Base-by-base conservation (phyloP, 2,888 invertebrate species). In the Pseudococcus viburni region DNA sequence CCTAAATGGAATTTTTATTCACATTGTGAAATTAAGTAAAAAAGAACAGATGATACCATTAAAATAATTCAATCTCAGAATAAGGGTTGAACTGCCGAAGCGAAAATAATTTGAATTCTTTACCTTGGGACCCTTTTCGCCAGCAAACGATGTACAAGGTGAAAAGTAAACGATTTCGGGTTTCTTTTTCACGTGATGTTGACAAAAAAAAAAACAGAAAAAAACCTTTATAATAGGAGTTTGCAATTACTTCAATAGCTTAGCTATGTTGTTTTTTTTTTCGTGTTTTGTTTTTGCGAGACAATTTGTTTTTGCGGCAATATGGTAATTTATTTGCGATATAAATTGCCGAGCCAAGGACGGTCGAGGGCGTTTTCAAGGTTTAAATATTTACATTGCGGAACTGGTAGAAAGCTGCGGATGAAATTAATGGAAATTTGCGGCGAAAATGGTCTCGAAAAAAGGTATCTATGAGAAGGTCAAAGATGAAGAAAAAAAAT, bases 1-100 rank as follows among this genome's bases (percentile, higher is more conserved):
- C 46, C 33, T 83, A 83, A 80, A 46, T 83, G 19, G 80, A 83
- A 83, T 83, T 46, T 83, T 83, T 46, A 83, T n/a, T n/a, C n/a
- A 83, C 80, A 17, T 83, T 46, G 19, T 46, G 80, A 77, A 77
- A 77, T 83, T 46, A 42, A 42, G 46, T 42, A 46, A 46, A 83
- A 83, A 83, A 46, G n/a, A 46, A 19, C 46, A 83, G 80, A 83
- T 46, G 80, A 83, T 83, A 15, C 80, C 80, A 46, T 83, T 83
- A 46, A 83, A 83, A 46, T 83, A 83, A 83, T 83, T 83, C 46
- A 83, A 83, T 46, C 80, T 46, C 9, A n/a, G 26, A 33, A 33
- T 0, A 33, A 73, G 64, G 3, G n/a, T n/a, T 33, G 33, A 39
- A 33, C 17, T 73, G 33, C 33, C 15, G 9, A 73, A 73, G 33